phyloP scores from a whole-genome alignment of 30 jellyfish, hydroid and myxozoan genomes.

The Aurelia aurita region DNA sequence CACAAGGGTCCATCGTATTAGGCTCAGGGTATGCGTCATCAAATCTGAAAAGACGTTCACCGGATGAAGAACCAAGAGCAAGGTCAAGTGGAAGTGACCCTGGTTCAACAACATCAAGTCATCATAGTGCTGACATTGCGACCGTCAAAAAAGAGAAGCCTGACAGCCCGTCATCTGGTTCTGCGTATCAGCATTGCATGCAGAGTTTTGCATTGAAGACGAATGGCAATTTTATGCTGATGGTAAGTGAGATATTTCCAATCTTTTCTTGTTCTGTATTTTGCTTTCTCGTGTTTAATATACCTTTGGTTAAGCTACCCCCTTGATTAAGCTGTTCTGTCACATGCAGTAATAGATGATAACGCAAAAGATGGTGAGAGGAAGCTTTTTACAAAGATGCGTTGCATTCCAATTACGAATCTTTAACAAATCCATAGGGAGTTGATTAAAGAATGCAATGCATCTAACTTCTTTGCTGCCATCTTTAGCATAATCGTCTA shows the following conservation, averaged over 20 bases:
- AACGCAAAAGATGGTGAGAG: too few relatives aligned
- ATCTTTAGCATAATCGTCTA: too few relatives aligned
- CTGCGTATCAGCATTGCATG: conserved; percentile 55
- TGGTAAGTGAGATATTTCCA: conserved; percentile 37
- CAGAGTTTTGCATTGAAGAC: conserved; percentile 62
- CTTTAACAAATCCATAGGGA: too few relatives aligned
- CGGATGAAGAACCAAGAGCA: conserved; percentile 55
- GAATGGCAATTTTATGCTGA: conserved; percentile 23
- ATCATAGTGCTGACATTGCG: conserved; percentile 21
- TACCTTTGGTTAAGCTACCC: too few relatives aligned
- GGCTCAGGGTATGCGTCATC: conserved; percentile 43
- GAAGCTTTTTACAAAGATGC: too few relatives aligned
- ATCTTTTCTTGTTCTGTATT: background rate
- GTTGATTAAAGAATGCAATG: too few relatives aligned
- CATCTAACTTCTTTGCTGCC: too few relatives aligned
- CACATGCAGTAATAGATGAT: too few relatives aligned
- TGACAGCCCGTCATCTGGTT: conserved; percentile 64
- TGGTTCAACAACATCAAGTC: conserved; percentile 44
- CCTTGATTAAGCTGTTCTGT: too few relatives aligned
- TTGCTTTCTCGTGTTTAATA: too few relatives aligned
- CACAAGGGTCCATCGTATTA: conserved; percentile 8
- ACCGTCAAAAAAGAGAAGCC: conserved; percentile 59
- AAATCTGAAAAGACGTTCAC: conserved; percentile 14
- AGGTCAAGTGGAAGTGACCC: conserved; percentile 73
- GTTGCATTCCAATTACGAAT: too few relatives aligned